Conservation (phyloP, 1,140 invertebrate species). For the Streblospio benedicti region DNA sequence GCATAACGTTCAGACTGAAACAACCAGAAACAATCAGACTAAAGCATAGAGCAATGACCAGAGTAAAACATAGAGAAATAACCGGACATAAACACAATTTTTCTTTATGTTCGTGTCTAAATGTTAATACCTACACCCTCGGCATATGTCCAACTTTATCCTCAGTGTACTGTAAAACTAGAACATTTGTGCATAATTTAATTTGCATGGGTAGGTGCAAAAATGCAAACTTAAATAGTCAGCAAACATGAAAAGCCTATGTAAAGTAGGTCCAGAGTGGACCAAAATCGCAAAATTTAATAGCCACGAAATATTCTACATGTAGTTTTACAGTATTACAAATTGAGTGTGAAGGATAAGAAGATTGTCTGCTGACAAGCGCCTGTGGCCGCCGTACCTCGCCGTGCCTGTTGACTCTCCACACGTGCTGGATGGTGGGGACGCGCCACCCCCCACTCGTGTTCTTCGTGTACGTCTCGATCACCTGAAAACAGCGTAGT, state of each 20-base stretch:
- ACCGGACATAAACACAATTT: neutral
- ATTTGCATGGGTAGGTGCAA: no score
- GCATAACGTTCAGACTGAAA: slow-evolving; percentile 7
- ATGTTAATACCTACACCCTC: neutral
- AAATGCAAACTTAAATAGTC: no score
- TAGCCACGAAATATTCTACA: no score
- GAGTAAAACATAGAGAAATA: neutral
- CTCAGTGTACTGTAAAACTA: no score
- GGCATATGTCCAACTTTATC: neutral
- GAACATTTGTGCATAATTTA: no score
- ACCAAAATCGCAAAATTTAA: no score
- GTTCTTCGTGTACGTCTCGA: slow-evolving; percentile 41
- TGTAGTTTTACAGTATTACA: neutral
- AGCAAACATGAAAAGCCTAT: no score
- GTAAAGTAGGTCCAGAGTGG: no score
- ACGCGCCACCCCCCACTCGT: slow-evolving; percentile 27
- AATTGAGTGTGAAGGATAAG: neutral
- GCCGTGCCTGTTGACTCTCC: slow-evolving; percentile 40
- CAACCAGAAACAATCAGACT: neutral
- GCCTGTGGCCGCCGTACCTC: no score
- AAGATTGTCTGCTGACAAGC: no score
- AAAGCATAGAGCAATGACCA: neutral
- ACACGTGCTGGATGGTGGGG: slow-evolving; percentile 41
- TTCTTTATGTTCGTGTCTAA: neutral
- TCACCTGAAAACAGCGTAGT: slow-evolving; percentile 27